Evolutionary conservation across 2,888 invertebrate species (phyloP), one percentile per base, ranked within the genome.

Genomic region (Lacanobia oleracea): DNA sequence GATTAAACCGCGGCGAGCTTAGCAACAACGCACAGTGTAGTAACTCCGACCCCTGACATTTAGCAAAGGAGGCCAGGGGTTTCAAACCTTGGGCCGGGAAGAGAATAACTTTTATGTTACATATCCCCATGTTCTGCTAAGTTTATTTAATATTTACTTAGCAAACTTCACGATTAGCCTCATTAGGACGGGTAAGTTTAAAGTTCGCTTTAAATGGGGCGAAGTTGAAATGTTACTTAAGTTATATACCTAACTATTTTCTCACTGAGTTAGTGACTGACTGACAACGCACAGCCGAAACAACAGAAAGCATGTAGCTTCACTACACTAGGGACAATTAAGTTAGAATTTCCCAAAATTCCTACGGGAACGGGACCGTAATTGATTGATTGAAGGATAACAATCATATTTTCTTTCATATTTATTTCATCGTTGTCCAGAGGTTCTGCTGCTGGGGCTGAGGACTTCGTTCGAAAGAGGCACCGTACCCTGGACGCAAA

Each of bases 41-140:
- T 73, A 64, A 53, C 66, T 16, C 14, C 66, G 80, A 84, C 77
- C 84, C 75, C 77, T 84, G 80, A 82, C 84, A 84, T 84, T 84
- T 77, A 67, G 33, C 21, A 10, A 67, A 81, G 77, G 65, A 67
- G 84, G 73, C 54, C 71, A 79, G 72, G 45, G 79, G 69, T 72
- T 64, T 50, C 72, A 67, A 74, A 67, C 51, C 73, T 77, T 59
- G 63, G 77, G 73, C 60, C 69, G 74, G 56, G 66, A 81, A 66
- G 51, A 81, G 76, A 50, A 76, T 68, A 80, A 80, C 63, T 80
- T 80, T 72, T 64, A 69, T 67, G 60, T 77, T 57, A 77, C 54
- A 66, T 64, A 77, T 69, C 10, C 64, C 51, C 56, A 60, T 72
- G 57, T 80, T 79, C 57, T 57, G 23, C 33, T 53, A 64, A 79